Conservation (phyloP, 1,140 invertebrate species). For the Drosophila paulistorum region DNA sequence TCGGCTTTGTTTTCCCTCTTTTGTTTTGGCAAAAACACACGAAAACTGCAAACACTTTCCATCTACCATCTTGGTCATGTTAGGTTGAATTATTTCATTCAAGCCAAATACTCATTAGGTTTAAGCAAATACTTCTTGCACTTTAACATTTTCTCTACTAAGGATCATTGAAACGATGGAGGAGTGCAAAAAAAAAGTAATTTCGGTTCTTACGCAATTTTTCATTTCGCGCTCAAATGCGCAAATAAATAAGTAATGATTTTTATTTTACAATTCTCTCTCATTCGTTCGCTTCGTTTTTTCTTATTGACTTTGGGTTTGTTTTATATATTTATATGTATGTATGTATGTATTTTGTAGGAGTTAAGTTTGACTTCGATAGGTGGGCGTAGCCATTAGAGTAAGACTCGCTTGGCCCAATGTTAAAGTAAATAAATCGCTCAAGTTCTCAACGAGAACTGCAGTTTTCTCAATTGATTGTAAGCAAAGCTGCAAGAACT, state of each 20-base stretch:
- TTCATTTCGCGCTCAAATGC: slow-evolving; percentile 67
- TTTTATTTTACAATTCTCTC: slow-evolving; percentile 61
- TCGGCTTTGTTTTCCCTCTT: slow-evolving; percentile 10
- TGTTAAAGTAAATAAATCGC: slow-evolving; percentile 72
- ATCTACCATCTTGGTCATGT: slow-evolving; percentile 24
- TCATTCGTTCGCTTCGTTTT: slow-evolving; percentile 29
- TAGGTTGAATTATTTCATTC: slow-evolving; percentile 12
- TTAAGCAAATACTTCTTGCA: slow-evolving; percentile 56
- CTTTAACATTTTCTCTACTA: slow-evolving; percentile 13
- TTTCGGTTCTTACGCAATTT: slow-evolving; percentile 73
- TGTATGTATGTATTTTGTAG: slow-evolving; percentile 31
- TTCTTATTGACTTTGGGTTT: slow-evolving; percentile 67
- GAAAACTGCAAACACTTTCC: slow-evolving; percentile 47
- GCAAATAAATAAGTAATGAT: slow-evolving; percentile 77
- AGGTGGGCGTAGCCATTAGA: background rate
- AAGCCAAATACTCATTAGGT: slow-evolving; percentile 65
- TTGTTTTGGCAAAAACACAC: slow-evolving; percentile 36
- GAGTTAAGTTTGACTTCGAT: slow-evolving; percentile 7
- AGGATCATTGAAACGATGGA: slow-evolving; percentile 34
- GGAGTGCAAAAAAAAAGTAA: slow-evolving; percentile 44
- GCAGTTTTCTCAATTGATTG: slow-evolving; percentile 36
- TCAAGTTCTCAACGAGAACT: slow-evolving; percentile 56
- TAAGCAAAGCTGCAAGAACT: slow-evolving; percentile 45
- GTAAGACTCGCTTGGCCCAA: slow-evolving; percentile 37
- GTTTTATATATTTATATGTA: slow-evolving; percentile 37